phyloP scores from a whole-genome alignment of 1,140 invertebrate species.

The Caerostris extrusa region DNA sequence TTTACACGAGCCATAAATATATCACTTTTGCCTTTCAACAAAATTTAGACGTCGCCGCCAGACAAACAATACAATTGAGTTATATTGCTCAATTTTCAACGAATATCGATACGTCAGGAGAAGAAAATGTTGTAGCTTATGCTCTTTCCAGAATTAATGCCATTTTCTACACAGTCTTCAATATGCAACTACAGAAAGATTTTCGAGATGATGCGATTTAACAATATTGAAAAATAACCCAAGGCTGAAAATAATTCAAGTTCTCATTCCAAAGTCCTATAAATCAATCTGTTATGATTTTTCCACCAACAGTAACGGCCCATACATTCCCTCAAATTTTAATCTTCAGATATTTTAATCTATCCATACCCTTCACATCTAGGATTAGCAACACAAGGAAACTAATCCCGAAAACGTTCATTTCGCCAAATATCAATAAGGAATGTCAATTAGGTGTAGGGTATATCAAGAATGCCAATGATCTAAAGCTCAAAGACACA shows the following conservation, averaged over 20 bases:
- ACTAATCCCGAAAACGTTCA: slow-evolving; percentile 33
- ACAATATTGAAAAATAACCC: slow-evolving; percentile 21
- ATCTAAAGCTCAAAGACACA: slow-evolving; percentile 72
- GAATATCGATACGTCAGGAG: slow-evolving; percentile 80
- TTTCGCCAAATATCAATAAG: slow-evolving; percentile 64
- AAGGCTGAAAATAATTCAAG: slow-evolving; percentile 10
- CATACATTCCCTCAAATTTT: slow-evolving; percentile 17
- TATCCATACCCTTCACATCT: slow-evolving; percentile 66
- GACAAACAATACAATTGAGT: slow-evolving; percentile 78
- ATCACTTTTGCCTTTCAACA: slow-evolving; percentile 37
- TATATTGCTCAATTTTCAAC: slow-evolving; percentile 81
- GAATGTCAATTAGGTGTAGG: background rate
- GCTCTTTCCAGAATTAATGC: slow-evolving; percentile 67
- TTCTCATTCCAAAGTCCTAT: background rate
- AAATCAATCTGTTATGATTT: slow-evolving; percentile 36
- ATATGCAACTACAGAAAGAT: background rate
- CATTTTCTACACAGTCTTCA: background rate
- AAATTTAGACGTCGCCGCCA: background rate
- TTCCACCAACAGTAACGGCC: slow-evolving; percentile 14
- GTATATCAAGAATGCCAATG: slow-evolving; percentile 60
- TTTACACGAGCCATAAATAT: slow-evolving; percentile 18
- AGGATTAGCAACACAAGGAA: slow-evolving; percentile 59
- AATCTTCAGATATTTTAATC: slow-evolving; percentile 14
- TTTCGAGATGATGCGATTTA: slow-evolving; percentile 3
- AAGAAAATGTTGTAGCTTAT: slow-evolving; percentile 79